Evolutionary conservation across 2,113 vertebrate genomes (phyloP).

Genomic region (Oplegnathus fasciatus): DNA sequence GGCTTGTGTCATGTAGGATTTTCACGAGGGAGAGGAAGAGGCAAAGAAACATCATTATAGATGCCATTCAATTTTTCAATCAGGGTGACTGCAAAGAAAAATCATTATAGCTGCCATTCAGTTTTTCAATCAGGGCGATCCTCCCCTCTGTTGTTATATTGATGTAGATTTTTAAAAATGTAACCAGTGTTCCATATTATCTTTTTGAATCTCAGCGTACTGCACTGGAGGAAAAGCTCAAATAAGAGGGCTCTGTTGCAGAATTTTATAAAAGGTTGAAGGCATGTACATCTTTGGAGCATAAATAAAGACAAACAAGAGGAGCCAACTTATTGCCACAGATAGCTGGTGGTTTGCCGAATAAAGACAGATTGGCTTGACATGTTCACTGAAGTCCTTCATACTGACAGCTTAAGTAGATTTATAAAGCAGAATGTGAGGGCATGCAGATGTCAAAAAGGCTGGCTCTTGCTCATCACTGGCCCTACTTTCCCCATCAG

Average conservation of each 20-base stretch:
- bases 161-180: slow-evolving; percentile 22
- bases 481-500: not conserved
- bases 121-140: too few species aligned
- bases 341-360: slow-evolving; percentile 28
- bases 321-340: not conserved
- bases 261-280: not conserved
- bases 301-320: slow-evolving; percentile 20
- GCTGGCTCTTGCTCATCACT: slow-evolving; percentile 28
- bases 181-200: slow-evolving; percentile 17
- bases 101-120: too few species aligned
- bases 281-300: not conserved
- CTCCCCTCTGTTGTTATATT: slow-evolving; percentile 11
- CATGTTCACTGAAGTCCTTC: slow-evolving; percentile 53
- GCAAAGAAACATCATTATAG: too few species aligned
- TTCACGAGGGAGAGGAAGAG: too few species aligned
- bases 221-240: not conserved
- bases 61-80: too few species aligned
- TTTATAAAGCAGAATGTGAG: slow-evolving; percentile 61
- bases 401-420: slow-evolving; percentile 67
- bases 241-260: not conserved
- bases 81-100: too few species aligned
- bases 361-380: slow-evolving; percentile 32
- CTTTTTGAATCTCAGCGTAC: not conserved
- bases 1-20: too few species aligned
- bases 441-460: slow-evolving; percentile 56